Conservation (phyloP, 1,140 invertebrate species). For the Zaprionus kolodkinae region DNA sequence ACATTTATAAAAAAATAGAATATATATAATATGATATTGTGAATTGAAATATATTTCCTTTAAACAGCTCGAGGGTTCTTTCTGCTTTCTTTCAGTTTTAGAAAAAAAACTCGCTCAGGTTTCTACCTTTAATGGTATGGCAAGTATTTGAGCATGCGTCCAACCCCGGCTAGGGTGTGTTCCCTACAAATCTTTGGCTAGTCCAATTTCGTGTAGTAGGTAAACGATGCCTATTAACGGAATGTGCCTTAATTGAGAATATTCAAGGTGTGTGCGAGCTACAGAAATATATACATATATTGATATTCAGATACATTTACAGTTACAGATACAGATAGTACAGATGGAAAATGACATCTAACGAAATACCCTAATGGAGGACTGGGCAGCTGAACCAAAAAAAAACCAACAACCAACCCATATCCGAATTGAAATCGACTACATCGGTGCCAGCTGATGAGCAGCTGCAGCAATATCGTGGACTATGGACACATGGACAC, state of each 20-base stretch:
- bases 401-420: background rate
- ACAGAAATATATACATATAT: conserved; percentile 2
- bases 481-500: too few relatives aligned
- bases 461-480: too few relatives aligned
- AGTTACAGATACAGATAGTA: conserved; percentile 7
- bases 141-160: background rate
- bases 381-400: background rate
- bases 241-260: conserved; percentile 38
- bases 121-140: background rate
- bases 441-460: too few relatives aligned
- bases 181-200: background rate
- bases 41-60: too few relatives aligned
- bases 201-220: background rate
- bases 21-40: too few relatives aligned
- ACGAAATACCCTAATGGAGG: background rate
- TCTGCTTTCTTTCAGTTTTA: too few relatives aligned
- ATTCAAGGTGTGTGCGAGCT: conserved; percentile 27
- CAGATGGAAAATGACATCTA: conserved; percentile 4
- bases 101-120: too few relatives aligned
- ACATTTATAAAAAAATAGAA: too few relatives aligned
- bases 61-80: too few relatives aligned
- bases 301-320: conserved; percentile 7
- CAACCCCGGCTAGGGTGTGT: background rate
- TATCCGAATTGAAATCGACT: background rate
- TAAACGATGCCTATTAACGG: conserved; percentile 27